Base-by-base conservation (phyloP, 2,888 invertebrate species). In the Acanthopleura granulata region DNA sequence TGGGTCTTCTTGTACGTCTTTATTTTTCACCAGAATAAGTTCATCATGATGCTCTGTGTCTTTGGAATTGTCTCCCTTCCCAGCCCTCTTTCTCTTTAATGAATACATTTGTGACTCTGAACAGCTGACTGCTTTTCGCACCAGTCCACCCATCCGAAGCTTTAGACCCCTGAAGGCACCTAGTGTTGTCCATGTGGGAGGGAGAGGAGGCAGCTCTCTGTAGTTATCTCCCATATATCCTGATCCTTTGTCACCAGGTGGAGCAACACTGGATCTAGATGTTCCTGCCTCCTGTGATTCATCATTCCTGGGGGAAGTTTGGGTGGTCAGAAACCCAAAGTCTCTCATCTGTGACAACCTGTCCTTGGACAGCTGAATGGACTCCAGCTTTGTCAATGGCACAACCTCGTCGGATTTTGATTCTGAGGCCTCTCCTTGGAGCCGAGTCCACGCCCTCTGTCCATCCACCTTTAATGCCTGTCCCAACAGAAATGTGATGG, bases 171-270 rank as follows among this genome's bases (percentile, higher is more conserved):
- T 61, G 30, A 73, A 73, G 12, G 16, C 73, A 30, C 6, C 18
- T 16, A 73, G 12, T 16, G n/a, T 73, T 62, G 73, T 73, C 18
- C 22, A 25, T 1, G 73, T 27, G 4, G 73, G 73, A 11, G 73
- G 73, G 11, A 73, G 40, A 11, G 62, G 62, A 30, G 73, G 73
- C 18, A 62, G 22, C n/a, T 72, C 51, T 12, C 25, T 27, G 25
- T 3, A 66, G 66, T 66, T 66, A 66, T 22, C 1, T 66, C 66
- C 29, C 66, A 9, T 57, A 6, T 4, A 22, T 57, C 12, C n/a
- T 57, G n/a, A 18, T 18, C 22, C 57, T n/a, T 12, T 12, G 12
- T 22, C 12, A 57, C 57, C 57, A 57, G 57, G 57, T 18, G 57
- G 22, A 1, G 57, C 57, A 40, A 40, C 40, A 18, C 22, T 12